Evolutionary conservation across 2,113 vertebrate species (phyloP).

Genomic region (Phalacrocorax aristotelis): DNA sequence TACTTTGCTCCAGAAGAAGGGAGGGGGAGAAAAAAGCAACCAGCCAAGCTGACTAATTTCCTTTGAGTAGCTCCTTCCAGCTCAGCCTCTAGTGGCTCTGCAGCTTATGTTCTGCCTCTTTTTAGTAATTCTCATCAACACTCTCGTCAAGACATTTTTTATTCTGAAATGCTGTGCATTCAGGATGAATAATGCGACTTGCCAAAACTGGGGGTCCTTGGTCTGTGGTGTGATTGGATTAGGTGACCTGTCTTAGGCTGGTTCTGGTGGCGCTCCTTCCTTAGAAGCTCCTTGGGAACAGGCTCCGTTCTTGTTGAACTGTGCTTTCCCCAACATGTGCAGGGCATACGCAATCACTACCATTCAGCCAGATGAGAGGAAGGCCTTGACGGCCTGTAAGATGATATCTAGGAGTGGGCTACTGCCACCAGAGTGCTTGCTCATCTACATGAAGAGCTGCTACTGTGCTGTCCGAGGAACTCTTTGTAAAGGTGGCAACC

Average conservation of each 20-base stretch:
- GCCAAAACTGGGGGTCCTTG: neutral
- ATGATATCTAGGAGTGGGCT: neutral
- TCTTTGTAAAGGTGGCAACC: neutral
- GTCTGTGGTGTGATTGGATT: neutral
- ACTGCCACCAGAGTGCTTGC: rapidly evolving
- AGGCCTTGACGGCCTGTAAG: neutral
- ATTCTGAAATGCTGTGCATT: neutral
- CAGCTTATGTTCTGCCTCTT: neutral
- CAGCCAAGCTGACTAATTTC: neutral
- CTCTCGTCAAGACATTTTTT: neutral
- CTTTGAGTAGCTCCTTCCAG: neutral
- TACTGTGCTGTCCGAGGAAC: neutral
- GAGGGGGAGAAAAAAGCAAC: neutral
- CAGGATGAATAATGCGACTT: neutral
- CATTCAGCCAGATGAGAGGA: neutral
- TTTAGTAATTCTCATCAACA: neutral
- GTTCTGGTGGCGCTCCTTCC: neutral
- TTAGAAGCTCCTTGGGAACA: neutral
- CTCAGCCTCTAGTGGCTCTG: neutral
- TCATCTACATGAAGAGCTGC: neutral
- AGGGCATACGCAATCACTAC: neutral
- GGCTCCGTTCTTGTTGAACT: neutral
- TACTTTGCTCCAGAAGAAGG: neutral
- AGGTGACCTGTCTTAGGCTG: neutral
- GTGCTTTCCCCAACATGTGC: rapidly evolving